Evolutionary conservation across 1,140 invertebrate species (phyloP).

Genomic region (Ceratina australensis): DNA sequence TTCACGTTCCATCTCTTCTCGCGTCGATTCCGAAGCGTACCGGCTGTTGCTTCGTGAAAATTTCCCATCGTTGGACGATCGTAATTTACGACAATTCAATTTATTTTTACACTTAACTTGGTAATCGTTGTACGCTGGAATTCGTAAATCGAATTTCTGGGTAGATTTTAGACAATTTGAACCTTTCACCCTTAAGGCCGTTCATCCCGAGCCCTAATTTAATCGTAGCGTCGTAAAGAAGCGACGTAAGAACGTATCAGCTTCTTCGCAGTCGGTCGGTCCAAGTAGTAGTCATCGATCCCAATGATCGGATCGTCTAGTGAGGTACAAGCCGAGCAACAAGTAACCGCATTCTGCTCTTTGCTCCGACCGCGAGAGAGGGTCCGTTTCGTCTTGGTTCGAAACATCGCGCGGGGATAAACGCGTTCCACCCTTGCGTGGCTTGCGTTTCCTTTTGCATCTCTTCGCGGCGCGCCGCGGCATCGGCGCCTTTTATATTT

Average conservation of each 20-base stretch:
- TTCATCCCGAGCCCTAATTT: neutral
- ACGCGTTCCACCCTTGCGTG: neutral
- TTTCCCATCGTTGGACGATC: neutral
- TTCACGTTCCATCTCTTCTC: neutral
- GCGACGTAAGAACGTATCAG: neutral
- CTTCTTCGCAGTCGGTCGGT: neutral
- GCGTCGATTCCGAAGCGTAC: neutral
- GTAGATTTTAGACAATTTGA: neutral
- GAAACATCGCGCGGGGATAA: conserved; percentile 17
- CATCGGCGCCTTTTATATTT: conserved; percentile 44
- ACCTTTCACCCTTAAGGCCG: neutral
- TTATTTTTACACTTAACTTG: neutral
- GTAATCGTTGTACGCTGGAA: neutral
- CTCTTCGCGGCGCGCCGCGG: conserved; percentile 5
- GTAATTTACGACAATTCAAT: neutral
- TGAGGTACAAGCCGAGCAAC: conserved; percentile 5
- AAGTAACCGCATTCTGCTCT: conserved; percentile 1
- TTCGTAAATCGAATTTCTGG: neutral
- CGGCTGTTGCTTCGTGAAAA: conserved; percentile 12
- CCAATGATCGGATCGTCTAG: conserved; percentile 1
- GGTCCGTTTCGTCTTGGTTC: conserved; percentile 9
- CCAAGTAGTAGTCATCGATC: conserved; percentile 1
- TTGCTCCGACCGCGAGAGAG: neutral
- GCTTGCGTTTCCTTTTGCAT: conserved; percentile 18
- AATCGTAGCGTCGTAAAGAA: neutral